Percentiles rank a stretch among this genome's conserved stretches.
Evolutionary conservation across 2,888 invertebrate species (phyloP).

Genomic region (Plagiodera versicolora): DNA sequence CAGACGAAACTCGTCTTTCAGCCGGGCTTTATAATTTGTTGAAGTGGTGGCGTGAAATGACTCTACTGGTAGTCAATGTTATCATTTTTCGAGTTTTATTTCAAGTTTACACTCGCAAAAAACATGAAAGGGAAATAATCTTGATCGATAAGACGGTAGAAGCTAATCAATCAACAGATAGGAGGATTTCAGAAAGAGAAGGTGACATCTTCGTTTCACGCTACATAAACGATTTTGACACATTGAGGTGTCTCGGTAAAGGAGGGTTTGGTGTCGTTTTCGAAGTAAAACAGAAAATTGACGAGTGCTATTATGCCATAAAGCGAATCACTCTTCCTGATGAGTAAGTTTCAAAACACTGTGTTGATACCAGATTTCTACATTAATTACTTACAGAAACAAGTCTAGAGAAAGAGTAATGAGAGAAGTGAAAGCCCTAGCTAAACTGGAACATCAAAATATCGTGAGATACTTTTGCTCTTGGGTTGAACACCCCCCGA

Average conservation of each 20-base stretch:
- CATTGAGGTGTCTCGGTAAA: slow-evolving; percentile 76
- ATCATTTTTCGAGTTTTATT: slow-evolving; percentile 30
- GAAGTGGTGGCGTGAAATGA: slow-evolving; percentile 34
- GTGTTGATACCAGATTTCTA: not conserved
- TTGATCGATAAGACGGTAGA: slow-evolving; percentile 39
- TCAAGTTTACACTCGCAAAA: slow-evolving; percentile 25
- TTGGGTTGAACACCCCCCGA: slow-evolving; percentile 92
- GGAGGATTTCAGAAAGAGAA: slow-evolving; percentile 44
- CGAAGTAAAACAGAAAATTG: slow-evolving; percentile 90
- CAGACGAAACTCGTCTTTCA: not conserved
- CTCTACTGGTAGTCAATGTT: slow-evolving; percentile 31
- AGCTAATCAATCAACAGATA: slow-evolving; percentile 15
- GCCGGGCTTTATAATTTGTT: slow-evolving; percentile 12
- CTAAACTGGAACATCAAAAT: slow-evolving; percentile 91
- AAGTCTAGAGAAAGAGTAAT: slow-evolving; percentile 84
- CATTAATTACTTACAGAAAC: slow-evolving; percentile 46
- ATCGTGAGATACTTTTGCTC: slow-evolving; percentile 96
- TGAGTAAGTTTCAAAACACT: slow-evolving; percentile 56
- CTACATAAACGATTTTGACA: slow-evolving; percentile 83
- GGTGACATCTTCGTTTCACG: slow-evolving; percentile 59
- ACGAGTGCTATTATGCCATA: slow-evolving; percentile 92
- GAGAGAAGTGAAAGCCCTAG: slow-evolving; percentile 92
- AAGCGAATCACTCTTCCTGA: slow-evolving; percentile 89
- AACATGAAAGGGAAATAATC: slow-evolving; percentile 35
- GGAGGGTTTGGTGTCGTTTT: slow-evolving; percentile 98